Conservation (phyloP, 2,113 vertebrate species). For the Diadophis punctatus region DNA sequence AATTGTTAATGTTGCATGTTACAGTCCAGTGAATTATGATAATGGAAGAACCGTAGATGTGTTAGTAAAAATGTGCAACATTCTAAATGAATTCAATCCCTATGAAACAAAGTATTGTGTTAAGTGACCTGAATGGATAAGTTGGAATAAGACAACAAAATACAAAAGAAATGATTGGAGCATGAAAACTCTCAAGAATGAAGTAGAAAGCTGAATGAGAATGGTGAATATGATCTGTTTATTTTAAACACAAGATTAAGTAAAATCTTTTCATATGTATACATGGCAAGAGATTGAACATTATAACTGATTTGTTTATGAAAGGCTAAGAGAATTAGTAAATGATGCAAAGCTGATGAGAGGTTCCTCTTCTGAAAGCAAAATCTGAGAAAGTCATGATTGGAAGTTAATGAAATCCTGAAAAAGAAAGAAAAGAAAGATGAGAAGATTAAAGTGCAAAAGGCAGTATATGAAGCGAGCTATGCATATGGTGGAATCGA, state of each 20-base stretch:
- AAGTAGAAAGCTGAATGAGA: neutral
- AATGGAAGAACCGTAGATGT: neutral
- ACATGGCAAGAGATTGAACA: neutral
- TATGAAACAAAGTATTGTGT: neutral
- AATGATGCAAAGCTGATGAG: neutral
- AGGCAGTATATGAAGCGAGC: neutral
- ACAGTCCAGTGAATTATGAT: neutral
- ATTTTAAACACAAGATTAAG: neutral
- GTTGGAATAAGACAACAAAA: neutral
- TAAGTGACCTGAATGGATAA: neutral
- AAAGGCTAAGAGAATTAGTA: neutral
- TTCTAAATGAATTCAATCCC: neutral
- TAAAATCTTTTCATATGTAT: neutral
- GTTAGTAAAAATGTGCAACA: neutral
- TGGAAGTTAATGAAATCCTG: neutral
- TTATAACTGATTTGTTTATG: neutral
- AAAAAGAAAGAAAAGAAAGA: neutral
- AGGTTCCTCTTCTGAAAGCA: neutral
- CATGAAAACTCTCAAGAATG: neutral
- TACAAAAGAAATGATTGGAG: neutral
- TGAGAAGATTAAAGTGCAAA: neutral
- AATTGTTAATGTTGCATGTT: neutral
- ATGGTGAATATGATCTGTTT: neutral
- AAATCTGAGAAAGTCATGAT: neutral
- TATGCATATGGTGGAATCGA: neutral